Base-by-base conservation (phyloP, 2,888 invertebrate genomes). In the Endotricha flammealis region DNA sequence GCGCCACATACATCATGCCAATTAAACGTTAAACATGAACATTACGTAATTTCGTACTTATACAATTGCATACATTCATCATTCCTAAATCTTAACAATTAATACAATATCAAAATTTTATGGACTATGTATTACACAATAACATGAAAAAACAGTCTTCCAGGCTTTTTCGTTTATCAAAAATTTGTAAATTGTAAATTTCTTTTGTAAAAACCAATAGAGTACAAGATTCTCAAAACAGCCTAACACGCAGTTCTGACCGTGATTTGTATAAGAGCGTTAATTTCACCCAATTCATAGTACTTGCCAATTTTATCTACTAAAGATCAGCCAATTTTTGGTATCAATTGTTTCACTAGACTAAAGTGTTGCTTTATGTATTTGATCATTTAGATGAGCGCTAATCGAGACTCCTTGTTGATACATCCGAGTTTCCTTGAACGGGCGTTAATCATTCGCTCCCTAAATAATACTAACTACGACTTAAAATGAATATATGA, bases 171-270 rank as follows among this genome's bases (percentile, higher is more conserved):
- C 69, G 71, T 69, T 75, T 77, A 79, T 82, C 67, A 81, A 83
- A 82, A 79, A 65, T 70, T 79, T 85, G 83, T 83, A 83, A 82
- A 83, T 75, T 85, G 85, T 85, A 82, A 79, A 80, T 71, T 77
- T 78, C 58, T 61, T 50, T 68, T 62, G 64, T 71, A 75, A 64
- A 79, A 82, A 72, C 66, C 64, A 72, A 75, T 70, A 72, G 63
- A 73, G 67, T 77, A 74, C 65, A 82, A 69, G 75, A 72, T 69
- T 75, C 70, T 74, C 65, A 70, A 79, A 77, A 76, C 67, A 72
- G 72, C 71, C 67, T 72, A 70, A 66, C 55, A 55, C 53, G 46
- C 53, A 57, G 63, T 60, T 57, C 57, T 48, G 52, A 48, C 49
- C 43, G 40, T 36, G 41, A 40, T 43, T 46, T 43, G 33, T 39